A percentile compares a stretch with the other conserved stretches of the same genome.
These are phyloP conservation scores for Eubasilissa splendida DNA, from an alignment of 2,888 invertebrate genomes.

Conservation along the genomic window DNA sequence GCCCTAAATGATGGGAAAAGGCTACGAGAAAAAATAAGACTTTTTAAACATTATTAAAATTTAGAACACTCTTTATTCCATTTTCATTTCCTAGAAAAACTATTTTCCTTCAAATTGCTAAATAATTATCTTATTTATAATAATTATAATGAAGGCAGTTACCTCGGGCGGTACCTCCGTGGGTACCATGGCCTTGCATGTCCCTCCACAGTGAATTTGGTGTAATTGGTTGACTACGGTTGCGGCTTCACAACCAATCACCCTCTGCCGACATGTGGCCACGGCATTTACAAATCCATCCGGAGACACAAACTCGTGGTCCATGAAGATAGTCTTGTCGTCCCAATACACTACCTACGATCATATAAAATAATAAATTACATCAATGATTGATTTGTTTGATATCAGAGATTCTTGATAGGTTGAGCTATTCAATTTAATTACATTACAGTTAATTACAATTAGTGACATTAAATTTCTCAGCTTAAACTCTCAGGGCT, in stretches of 20 bases:
- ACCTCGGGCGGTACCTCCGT: constrained; percentile 62
- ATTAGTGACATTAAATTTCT: too few relatives aligned
- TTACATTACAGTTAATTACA: too few relatives aligned
- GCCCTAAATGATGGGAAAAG: too few relatives aligned
- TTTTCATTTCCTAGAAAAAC: too few relatives aligned
- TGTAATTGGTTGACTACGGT: constrained; percentile 69
- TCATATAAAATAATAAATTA: background rate
- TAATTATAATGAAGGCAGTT: background rate
- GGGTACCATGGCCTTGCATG: constrained; percentile 65
- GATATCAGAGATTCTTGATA: background rate
- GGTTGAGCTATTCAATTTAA: too few relatives aligned
- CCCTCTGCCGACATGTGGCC: constrained; percentile 73
- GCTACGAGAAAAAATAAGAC: too few relatives aligned
- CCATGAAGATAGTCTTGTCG: constrained; percentile 84
- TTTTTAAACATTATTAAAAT: too few relatives aligned
- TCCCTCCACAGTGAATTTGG: constrained; percentile 72
- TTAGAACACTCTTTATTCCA: too few relatives aligned
- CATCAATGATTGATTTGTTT: background rate
- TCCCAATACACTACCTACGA: constrained; percentile 81
- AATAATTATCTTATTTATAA: too few relatives aligned
- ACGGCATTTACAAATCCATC: constrained; percentile 82
- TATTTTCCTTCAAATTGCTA: too few relatives aligned
- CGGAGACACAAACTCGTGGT: constrained; percentile 83
- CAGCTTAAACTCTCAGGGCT: too few relatives aligned
- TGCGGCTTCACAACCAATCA: constrained; percentile 74